Base-by-base conservation (phyloP, 2,888 invertebrate species). In the Drosophila anceps region DNA sequence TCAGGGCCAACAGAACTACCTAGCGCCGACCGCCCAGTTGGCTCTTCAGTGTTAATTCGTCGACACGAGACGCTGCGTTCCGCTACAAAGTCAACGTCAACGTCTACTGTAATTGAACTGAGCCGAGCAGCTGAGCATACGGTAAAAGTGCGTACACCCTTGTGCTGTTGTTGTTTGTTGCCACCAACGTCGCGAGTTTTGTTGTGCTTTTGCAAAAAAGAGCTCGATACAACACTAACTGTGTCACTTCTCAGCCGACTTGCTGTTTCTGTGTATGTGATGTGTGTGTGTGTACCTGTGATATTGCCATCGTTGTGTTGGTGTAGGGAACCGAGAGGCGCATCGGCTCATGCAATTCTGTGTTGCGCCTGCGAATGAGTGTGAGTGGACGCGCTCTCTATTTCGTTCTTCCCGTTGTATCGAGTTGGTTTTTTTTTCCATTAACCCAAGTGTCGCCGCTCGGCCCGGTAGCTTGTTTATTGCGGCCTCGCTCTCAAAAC, bases 1-100 rank as follows among this genome's bases (percentile, higher is more conserved):
- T 73, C 78, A 72, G 51, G 84, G 73, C 73, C 62, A 68, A 60
- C 64, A 57, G 76, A 60, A 71, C 72, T 79, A 75, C 77, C 85
- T 77, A 77, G 69, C 59, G 75, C 70, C 74, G 81, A 80, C 76
- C 83, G 66, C 73, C 78, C 70, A 84, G 84, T 85, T 82, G 89
- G 73, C 82, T 82, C 84, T 91, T 91, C 90, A 91, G 91, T 91
- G 89, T 90, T 91, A 88, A 91, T 87, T 90, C 91, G 91, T 82
- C 91, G 90, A 91, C 89, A 90, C 91, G 87, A 91, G 89, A 85
- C 90, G 90, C 82, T 87, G 91, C 82, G 89, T 87, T 84, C 65
- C 76, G 85, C 74, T 77, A 53, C 68, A 74, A 81, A 71, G 55
- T 73, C 63, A 80, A 70, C 70, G 73, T 84, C 69, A 75, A 69